Evolutionary conservation across 2,797 vertebrate genomes (phyloP), one percentile per base, ranked within the genome.

Genomic region (Pangasius larnaudii): DNA sequence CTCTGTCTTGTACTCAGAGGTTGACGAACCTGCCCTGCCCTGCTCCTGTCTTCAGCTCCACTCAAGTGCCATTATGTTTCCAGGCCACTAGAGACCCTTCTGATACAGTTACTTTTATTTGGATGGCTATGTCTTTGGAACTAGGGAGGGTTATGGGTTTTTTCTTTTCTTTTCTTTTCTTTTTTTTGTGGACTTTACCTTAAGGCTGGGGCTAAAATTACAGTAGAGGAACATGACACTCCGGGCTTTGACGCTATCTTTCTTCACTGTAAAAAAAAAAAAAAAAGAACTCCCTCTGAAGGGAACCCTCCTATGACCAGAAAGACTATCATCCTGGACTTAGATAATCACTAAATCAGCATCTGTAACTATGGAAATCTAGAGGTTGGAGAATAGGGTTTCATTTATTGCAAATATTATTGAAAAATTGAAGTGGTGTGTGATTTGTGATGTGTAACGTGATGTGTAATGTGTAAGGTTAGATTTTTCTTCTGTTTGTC

Each of bases 41-140:
- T 59, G 56, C 33, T 81, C 36, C 56, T 56, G 58, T 36, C n/a
- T 86, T 83, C 63, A 78, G 49, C 69, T 74, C 49, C 53, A 72
- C 85, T 79, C 42, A 85, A 71, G 81, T 72, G 56, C 61, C 78
- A 74, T 86, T 77, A 83, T 83, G 36, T 82, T 74, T 77, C 27
- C 77, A 78, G 36, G 10, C 56, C 72, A 78, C 59, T 71, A 77
- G 71, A 84, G 85, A 74, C 88, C 30, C 80, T 78, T 77, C 78
- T 75, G 53, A 85, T 87, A 84, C 49, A 79, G 65, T 85, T 84
- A 72, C 86, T 36, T 79, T 67, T 51, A 75, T 87, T 85, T 81
- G 36, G 67, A 71, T 46, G 79, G 30, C 79, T 80, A 46, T 67
- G 56, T 9, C 63, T 13, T 6, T 69, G 63, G 53, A 82, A 58